phyloP scores from a whole-genome alignment of 92 coral and sea anemone genomes.

The Palythoa grandiflora region DNA sequence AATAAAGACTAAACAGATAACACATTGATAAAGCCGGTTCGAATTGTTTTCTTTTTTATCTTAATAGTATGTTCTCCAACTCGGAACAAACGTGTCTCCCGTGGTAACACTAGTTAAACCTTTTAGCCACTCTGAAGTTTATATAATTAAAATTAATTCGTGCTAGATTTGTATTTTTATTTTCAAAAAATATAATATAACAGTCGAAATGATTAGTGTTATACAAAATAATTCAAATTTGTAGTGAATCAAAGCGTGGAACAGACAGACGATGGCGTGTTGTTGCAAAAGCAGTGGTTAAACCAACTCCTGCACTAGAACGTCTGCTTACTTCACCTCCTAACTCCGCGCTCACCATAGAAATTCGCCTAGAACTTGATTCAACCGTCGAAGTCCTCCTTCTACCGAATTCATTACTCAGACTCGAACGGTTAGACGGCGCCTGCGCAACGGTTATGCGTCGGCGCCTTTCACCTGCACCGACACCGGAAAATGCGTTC shows the following conservation, averaged over 20 bases:
- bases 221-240: not conserved
- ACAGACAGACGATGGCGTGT: not conserved
- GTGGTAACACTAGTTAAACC: no score
- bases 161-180: no score
- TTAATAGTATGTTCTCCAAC: no score
- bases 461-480: conserved; percentile 28
- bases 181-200: no score
- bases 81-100: no score
- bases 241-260: conserved; percentile 19
- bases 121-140: no score
- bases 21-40: no score
- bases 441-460: conserved; percentile 18
- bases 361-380: not conserved
- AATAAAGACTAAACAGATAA: no score
- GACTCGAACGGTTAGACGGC: not conserved
- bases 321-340: not conserved
- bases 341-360: not conserved
- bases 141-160: no score
- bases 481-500: conserved; percentile 20
- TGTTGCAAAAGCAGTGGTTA: not conserved
- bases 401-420: not conserved
- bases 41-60: no score
- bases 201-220: no score
- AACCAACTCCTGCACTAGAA: not conserved
- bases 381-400: not conserved